A percentile compares a stretch with the other conserved stretches of the same genome.
These are phyloP conservation scores for Clivina fossor DNA, from an alignment of 2,888 invertebrate genomes.

Conservation along the genomic window DNA sequence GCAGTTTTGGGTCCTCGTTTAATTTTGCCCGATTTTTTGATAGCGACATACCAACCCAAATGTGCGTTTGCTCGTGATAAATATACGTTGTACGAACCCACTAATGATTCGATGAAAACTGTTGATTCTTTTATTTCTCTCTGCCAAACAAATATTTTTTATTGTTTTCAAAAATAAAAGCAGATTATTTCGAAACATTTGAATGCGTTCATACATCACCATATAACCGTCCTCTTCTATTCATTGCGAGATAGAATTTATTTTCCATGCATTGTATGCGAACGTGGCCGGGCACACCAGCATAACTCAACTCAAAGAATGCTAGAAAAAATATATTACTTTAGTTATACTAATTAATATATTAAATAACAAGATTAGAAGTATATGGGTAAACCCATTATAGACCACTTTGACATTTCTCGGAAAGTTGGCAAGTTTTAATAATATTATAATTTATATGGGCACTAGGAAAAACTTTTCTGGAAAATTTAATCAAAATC, in stretches of 20 bases:
- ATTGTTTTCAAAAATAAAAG: too few relatives aligned
- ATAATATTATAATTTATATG: too few relatives aligned
- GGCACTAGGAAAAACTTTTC: too few relatives aligned
- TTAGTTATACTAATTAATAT: too few relatives aligned
- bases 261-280: conserved; percentile 59
- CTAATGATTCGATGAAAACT: conserved; percentile 59
- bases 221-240: conserved; percentile 60
- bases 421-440: too few relatives aligned
- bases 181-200: too few relatives aligned
- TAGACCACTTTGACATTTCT: too few relatives aligned
- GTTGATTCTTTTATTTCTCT: conserved; percentile 56
- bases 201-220: conserved; percentile 57
- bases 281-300: conserved; percentile 57
- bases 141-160: too few relatives aligned
- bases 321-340: conserved; percentile 56
- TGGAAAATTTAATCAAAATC: too few relatives aligned
- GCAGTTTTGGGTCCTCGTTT: conserved; percentile 60
- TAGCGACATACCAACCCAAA: conserved; percentile 62
- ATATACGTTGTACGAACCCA: conserved; percentile 60
- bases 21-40: conserved; percentile 62
- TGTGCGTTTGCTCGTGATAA: conserved; percentile 59
- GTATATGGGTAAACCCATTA: too few relatives aligned
- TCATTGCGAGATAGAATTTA: conserved; percentile 61
- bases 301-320: conserved; percentile 57
- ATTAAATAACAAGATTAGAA: too few relatives aligned